phyloP scores from a whole-genome alignment of 2,888 invertebrate genomes.

The Gastrophysa polygoni region DNA sequence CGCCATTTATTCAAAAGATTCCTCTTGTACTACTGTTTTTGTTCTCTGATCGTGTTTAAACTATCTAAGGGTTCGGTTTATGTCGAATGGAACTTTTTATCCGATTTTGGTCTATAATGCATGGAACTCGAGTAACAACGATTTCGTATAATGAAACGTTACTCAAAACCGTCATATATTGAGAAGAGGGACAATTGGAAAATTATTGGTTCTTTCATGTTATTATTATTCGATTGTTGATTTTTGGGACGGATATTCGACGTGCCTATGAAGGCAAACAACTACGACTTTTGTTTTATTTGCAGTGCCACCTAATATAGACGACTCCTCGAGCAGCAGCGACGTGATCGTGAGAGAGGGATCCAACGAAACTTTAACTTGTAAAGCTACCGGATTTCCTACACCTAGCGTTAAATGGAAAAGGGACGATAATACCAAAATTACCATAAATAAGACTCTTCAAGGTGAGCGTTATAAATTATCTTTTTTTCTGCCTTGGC shows the following conservation, averaged over 20 bases:
- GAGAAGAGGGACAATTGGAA: too few relatives aligned
- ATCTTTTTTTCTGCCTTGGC: conserved; percentile 45
- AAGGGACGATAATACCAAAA: conserved; percentile 86
- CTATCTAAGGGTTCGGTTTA: too few relatives aligned
- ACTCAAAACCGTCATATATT: too few relatives aligned
- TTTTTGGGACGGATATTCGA: conserved; percentile 11
- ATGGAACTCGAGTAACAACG: too few relatives aligned
- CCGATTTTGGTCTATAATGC: too few relatives aligned
- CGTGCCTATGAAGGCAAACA: conserved; percentile 28
- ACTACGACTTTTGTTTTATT: conserved; percentile 38
- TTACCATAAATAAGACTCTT: conserved; percentile 82
- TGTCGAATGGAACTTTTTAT: too few relatives aligned
- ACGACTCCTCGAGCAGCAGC: conserved; percentile 88
- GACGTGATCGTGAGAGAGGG: conserved; percentile 91
- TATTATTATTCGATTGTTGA: too few relatives aligned
- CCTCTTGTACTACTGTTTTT: too few relatives aligned
- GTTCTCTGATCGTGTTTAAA: too few relatives aligned
- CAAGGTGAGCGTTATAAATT: conserved; percentile 63
- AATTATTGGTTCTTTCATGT: too few relatives aligned
- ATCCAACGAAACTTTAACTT: conserved; percentile 85
- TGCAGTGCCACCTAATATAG: conserved; percentile 90
- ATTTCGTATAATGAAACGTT: too few relatives aligned
- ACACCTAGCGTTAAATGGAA: conserved; percentile 90
- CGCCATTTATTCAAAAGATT: too few relatives aligned
- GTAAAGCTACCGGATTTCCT: conserved; percentile 89